Evolutionary conservation across 2,113 vertebrate species (phyloP).

Genomic region (Nycticebus coucang): DNA sequence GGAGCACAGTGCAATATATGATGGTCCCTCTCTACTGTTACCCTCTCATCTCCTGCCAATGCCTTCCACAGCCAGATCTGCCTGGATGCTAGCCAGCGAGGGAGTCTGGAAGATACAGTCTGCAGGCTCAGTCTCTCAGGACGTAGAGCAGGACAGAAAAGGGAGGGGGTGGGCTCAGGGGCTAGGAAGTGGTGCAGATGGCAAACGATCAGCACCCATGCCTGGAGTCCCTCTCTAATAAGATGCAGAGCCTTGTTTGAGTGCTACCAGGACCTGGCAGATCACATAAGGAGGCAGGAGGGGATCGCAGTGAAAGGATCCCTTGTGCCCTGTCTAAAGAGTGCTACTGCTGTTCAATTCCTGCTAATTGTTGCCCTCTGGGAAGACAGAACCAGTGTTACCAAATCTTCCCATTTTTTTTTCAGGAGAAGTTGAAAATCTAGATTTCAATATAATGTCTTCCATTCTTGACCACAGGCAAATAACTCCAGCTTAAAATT

Average conservation of each 20-base stretch:
- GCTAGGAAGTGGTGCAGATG: background rate
- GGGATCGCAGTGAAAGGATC: background rate
- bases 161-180: background rate
- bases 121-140: background rate
- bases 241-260: background rate
- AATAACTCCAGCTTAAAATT: slow-evolving; percentile 22
- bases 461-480: background rate
- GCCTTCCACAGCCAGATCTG: background rate
- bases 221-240: background rate
- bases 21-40: background rate
- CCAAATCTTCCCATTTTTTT: background rate
- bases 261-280: background rate
- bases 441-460: background rate
- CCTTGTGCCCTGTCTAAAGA: background rate
- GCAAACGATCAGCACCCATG: background rate
- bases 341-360: background rate
- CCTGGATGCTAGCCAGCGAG: background rate
- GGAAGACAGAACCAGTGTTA: background rate
- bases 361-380: background rate
- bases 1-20: accelerated
- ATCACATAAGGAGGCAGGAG: background rate
- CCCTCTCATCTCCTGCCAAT: background rate
- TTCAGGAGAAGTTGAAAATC: slow-evolving; percentile 12
- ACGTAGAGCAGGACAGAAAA: background rate
- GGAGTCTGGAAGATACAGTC: background rate